Base-by-base conservation (phyloP, 2,888 invertebrate species). In the Drosophila lutescens region DNA sequence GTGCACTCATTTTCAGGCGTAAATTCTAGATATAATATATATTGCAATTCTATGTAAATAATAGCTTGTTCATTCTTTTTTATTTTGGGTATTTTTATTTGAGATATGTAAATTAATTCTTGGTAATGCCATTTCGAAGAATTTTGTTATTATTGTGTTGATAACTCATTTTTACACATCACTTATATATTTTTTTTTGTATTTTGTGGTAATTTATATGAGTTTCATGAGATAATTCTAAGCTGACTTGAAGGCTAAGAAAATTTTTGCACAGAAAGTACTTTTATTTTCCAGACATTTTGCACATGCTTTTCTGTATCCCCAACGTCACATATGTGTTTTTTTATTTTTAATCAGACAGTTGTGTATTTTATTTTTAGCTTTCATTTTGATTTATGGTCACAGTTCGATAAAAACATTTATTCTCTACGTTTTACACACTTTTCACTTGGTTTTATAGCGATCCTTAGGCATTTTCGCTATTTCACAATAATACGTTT, bases 401-500 rank as follows among this genome's bases (percentile, higher is more conserved):
- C 43, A 44, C 10, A 54, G 36, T 58, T 59, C 73, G 49, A 54
- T 67, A 59, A 59, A 74, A 60, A 67, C 60, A 74, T 63, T 20
- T 57, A 50, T 50, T 20, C 12, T 60, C 71, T 57, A 85, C 79
- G 74, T n/a, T 61, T 78, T 61, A 85, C 80, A 72, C 80, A 78
- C 86, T 75, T 70, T 65, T 60, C 74, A 85, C 58, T 55, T 47
- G 56, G 61, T 57, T 75, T 62, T 68, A 41, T 20, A 47, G 40
- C 49, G 53, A 65, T 53, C 49, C 59, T 50, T 41, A 32, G 46
- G 56, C 63, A 80, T 78, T 69, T 69, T 78, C 10, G 32, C 41
- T 53, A 83, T 82, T 80, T 80, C 78, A 79, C 76, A 79, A 83
- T 58, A 60, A 55, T 66, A 69, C 41, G 60, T 36, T 84, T 80